These are phyloP conservation scores for Dreissena rostriformis DNA, from an alignment of 1,140 invertebrate species.

Conservation along the genomic window DNA sequence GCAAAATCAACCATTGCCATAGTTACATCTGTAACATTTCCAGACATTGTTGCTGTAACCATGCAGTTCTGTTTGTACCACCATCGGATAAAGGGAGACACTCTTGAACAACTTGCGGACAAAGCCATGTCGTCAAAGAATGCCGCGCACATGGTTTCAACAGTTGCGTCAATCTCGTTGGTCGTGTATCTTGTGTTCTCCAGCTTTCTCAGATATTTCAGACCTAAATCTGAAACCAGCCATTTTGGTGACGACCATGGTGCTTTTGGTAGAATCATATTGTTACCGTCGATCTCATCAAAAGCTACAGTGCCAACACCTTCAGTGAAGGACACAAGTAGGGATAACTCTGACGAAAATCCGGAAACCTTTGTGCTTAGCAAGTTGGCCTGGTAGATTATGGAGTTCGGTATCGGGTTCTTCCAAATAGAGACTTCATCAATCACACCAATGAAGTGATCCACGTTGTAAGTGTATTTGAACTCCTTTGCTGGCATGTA, in stretches of 20 bases:
- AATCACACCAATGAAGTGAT: slow-evolving; percentile 59
- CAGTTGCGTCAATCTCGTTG: slow-evolving; percentile 3
- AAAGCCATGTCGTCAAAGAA: slow-evolving; percentile 54
- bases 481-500: slow-evolving; percentile 57
- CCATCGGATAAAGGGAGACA: slow-evolving; percentile 16
- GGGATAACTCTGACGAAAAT: slow-evolving; percentile 55
- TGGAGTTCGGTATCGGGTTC: slow-evolving; percentile 49
- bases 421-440: slow-evolving; percentile 68
- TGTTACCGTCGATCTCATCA: slow-evolving; percentile 57
- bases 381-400: slow-evolving; percentile 62
- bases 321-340: slow-evolving; percentile 61
- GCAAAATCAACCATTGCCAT: slow-evolving; percentile 60
- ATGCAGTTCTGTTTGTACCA: slow-evolving; percentile 55
- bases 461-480: slow-evolving; percentile 18
- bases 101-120: slow-evolving; percentile 48
- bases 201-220: slow-evolving; percentile 21
- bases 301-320: slow-evolving; percentile 61
- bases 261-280: slow-evolving; percentile 54
- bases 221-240: slow-evolving; percentile 60
- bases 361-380: slow-evolving; percentile 58
- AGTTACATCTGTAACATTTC: slow-evolving; percentile 41
- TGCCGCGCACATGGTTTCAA: slow-evolving; percentile 41
- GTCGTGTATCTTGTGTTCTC: not conserved
- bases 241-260: slow-evolving; percentile 66
- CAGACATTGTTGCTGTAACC: slow-evolving; percentile 27